Evolutionary conservation across 2,113 vertebrate genomes (phyloP), one percentile per base, ranked within the genome.

Genomic region (Plotosus lineatus): DNA sequence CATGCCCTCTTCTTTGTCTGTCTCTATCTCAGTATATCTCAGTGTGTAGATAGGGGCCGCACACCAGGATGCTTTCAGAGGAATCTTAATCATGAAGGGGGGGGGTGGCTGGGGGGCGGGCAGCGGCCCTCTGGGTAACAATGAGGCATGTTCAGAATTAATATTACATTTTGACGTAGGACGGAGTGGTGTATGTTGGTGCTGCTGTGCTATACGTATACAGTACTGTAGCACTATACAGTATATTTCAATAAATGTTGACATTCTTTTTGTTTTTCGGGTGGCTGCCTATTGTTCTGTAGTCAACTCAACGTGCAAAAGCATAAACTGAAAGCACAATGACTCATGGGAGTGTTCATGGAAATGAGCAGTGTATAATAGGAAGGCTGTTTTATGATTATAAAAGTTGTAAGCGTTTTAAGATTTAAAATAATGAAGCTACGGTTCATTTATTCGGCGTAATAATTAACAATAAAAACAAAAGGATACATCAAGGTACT

Each of bases 1-100:
- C 40, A 55, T 58, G 86, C 88, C 80, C 73, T 51, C 65, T 80
- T 83, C 89, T 92, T 87, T 91, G 90, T 91, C 84, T 91, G 88
- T 65, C 61, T 23, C 76, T 90, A 90, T 90, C 90, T 88, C 81
- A 84, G 86, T 75, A 84, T 84, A 90, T 88, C 89, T 89, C 87
- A 77, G 83, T 84, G 81, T 71, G 77, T 23, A 82, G 82, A 85
- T 81, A 83, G 80, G 78, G 85, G 86, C 86, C 21, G 58, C 84
- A 61, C 80, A 46, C 83, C 79, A 61, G 61, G 78, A 74, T 9
- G 56, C 75, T 68, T 76, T 76, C 81, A 82, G 79, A 75, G 53
- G 42, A 79, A 77, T 42, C 26, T 50, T 63, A 85, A 50, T 75
- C 68, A 68, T 63, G n/a, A n/a, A n/a, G n/a, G n/a, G n/a, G n/a